Percentiles rank a stretch among this genome's conserved stretches.
These are phyloP conservation scores for Betta splendens DNA, from an alignment of 2,797 vertebrate genomes.

Conservation along the genomic window DNA sequence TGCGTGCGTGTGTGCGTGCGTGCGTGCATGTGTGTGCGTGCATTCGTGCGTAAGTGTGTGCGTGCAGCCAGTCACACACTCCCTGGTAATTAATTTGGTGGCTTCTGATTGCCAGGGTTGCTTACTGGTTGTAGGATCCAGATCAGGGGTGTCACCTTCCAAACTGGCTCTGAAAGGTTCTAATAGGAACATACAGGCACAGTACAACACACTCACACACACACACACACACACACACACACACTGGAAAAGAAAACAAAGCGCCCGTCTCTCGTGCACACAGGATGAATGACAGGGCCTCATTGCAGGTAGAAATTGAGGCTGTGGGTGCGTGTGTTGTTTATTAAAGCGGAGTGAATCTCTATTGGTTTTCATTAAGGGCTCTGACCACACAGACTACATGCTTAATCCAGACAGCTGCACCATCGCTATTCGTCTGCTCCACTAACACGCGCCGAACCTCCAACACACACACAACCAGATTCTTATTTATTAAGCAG, in stretches of 20 bases:
- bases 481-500: conserved; percentile 99
- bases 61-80: conserved; percentile 11
- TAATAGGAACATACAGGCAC: conserved; percentile 12
- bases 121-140: conserved; percentile 88
- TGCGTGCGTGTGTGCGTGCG: no score
- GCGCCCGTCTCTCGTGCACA: neutral
- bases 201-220: conserved; percentile 9
- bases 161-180: conserved; percentile 86
- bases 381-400: conserved; percentile 78
- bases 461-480: conserved; percentile 87
- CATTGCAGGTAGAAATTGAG: conserved; percentile 99
- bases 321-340: conserved; percentile 94
- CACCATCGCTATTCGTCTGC: conserved; percentile 43
- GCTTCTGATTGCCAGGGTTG: conserved; percentile 96
- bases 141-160: conserved; percentile 93
- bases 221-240: conserved; percentile 7
- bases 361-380: conserved; percentile 99
- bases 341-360: conserved; percentile 99
- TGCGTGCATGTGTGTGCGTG: no score
- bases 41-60: conserved; percentile 3
- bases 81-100: conserved; percentile 94
- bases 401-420: conserved; percentile 94
- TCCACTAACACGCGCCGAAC: conserved; percentile 62
- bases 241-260: neutral
- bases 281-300: conserved; percentile 86